Base-by-base conservation (phyloP, 2,797 vertebrate species). In the Falco concolor region DNA sequence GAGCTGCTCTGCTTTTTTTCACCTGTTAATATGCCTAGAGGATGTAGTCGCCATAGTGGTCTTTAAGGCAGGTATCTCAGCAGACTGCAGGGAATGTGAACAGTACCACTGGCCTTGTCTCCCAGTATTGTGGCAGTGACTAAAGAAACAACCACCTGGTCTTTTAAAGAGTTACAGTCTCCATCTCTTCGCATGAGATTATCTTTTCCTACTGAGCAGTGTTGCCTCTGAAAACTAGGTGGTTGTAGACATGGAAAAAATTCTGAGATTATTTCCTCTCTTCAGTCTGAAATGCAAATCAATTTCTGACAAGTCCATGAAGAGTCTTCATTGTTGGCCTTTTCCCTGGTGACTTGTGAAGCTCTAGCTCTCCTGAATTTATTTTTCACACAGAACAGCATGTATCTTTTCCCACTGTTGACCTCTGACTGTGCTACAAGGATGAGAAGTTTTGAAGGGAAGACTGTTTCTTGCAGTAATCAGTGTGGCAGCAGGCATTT, bases 301-400 rank as follows among this genome's bases (percentile, higher is more conserved):
- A 90, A 64, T 94, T 96, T 95, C 83, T 87, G 91, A 87, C 4
- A 42, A 91, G 93, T 82, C 80, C 59, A 34, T 70, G 87, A 91
- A 94, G 84, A 92, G 44, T 87, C 83, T 84, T 95, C 91, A 90
- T 95, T 97, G 95, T 96, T 96, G 87, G 91, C 83, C 77, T 97
- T 96, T 90, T 95, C 95, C 83, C 93, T 94, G 91, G 89, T 95
- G 95, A 47, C 87, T 97, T 86, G 80, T 94, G 94, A 96, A 97
- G 93, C 89, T 95, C 89, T 95, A 93, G 95, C 87, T 93, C 87
- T 91, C 65, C 79, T 73, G 93, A 86, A 91, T 96, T 96, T 95
- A 84, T 96, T 96, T 94, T 91, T 96, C 95, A 95, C 77, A 57
- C 52, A 84, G 85, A 96, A 90, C 96, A 96, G 93, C 91, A 70